Evolutionary conservation across 2,113 vertebrate species (phyloP), one percentile per base, ranked within the genome.

Genomic region (Gracilinanus agilis): DNA sequence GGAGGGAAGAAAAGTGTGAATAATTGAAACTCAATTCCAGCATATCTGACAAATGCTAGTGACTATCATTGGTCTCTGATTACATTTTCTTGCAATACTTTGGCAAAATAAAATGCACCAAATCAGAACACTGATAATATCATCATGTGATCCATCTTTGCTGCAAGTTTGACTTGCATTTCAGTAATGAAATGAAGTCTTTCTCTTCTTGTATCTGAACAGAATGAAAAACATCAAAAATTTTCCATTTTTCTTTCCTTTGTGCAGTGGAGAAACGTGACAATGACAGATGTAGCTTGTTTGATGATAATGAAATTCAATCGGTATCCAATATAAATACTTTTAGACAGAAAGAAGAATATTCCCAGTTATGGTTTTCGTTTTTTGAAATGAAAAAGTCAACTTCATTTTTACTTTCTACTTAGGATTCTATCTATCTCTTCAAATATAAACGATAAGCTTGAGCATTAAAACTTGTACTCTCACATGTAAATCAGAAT

Each of bases 241-340:
- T 53, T 92, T 92, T 67, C 93, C 90, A 44, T 34, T 91, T 90
- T 29, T 90, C 49, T 53, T 91, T 95, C 90, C 40, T 88, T 49
- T 53, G 94, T 95, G 88, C 53, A 75, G 54, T 0, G 3, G 88
- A 90, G 56, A 94, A 55, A 88, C 49, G 88, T n/a, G 53, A 12
- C 49, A 25, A n/a, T 93, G 94, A 83, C 23, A 54, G 75, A 93
- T 90, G 61, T 83, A 93, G 90, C 53, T 95, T 67, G 90, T 96
- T 96, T 94, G 89, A 89, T 24, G 92, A 90, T 88, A 94, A 96
- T 94, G 94, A 94, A 94, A 96, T 90, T 91, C 53, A 95, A 61
- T 11, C n/a, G 55, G 75, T 94, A 54, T 91, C 94, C 93, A 89
- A 90, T 29, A 95, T 91, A 96, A 96, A 95, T 53, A 93, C 21